Base-by-base conservation (phyloP, 2,888 invertebrate genomes). In the Drosophila diplacantha region DNA sequence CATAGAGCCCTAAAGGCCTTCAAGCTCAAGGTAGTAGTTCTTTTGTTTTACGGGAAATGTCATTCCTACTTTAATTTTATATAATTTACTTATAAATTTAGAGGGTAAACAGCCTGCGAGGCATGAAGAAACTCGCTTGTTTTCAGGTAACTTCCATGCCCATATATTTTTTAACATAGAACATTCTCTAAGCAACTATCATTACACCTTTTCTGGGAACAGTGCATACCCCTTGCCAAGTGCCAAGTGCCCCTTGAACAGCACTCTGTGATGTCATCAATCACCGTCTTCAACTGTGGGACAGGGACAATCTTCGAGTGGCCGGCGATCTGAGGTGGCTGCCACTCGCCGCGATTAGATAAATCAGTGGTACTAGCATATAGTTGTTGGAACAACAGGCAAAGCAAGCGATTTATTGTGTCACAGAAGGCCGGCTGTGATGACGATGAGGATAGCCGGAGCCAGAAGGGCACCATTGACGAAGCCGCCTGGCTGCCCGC, bases 381-480 rank as follows among this genome's bases (percentile, higher is more conserved):
- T n/a, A 11, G 41, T 41, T 44, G 44, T 41, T 31, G 44, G 44
- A 46, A 37, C 20, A 52, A 29, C 14, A 55, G 53, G 29, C 53
- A 55, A 52, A 52, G 34, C 32, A 55, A 51, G 29, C 54, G 22
- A 55, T 55, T 53, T 55, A 52, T 55, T 52, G 51, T 12, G 54
- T 37, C 54, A 55, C 26, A 35, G 35, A 37, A 29, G 54, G 29
- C 35, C 51, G 4, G 26, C 6, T 18, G 14, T 8, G 29, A 29
- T 18, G 43, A 20, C 22, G 24, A 26, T 26, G 24, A n/a, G n/a
- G n/a, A 24, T 24, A 11, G 22, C 39, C 9, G n/a, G 3, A 8
- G 24, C 51, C 22, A 44, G 31, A 31, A 58, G 35, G 18, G 11
- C 58, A 16, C 16, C 8, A 20, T 14, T 22, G 20, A 16, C 5